Conservation (phyloP, 1,140 invertebrate genomes). For the Bombus balteatus region DNA sequence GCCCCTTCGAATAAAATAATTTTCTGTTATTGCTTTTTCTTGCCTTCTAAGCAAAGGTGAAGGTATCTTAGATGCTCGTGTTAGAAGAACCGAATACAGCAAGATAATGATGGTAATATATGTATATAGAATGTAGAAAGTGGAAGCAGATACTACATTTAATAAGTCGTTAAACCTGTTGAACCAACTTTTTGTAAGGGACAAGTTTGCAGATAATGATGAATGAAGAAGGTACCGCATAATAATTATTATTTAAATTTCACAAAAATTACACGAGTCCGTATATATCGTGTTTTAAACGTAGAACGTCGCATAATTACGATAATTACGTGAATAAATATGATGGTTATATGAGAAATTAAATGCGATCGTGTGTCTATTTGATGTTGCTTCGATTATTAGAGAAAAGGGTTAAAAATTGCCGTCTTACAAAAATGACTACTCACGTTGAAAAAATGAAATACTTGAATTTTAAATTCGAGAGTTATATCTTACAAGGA, state of each 20-base stretch:
- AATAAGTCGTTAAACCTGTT: background rate
- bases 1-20: background rate
- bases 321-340: background rate
- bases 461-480: too few species aligned
- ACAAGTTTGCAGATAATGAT: background rate
- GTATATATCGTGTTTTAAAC: background rate
- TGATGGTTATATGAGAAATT: too few species aligned
- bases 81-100: background rate
- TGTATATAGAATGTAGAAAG: background rate
- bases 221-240: background rate
- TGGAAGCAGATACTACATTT: background rate
- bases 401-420: too few species aligned
- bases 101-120: background rate
- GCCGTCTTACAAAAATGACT: too few species aligned
- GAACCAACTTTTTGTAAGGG: background rate
- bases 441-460: too few species aligned
- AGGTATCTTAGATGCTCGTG: background rate
- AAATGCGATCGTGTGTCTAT: too few species aligned
- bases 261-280: background rate
- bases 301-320: background rate
- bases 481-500: too few species aligned
- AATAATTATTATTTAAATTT: background rate
- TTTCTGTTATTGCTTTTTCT: background rate
- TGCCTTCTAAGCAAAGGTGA: background rate
- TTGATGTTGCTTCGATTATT: too few species aligned